Conservation (phyloP, 2,888 invertebrate species). For the Aspidiotus rigidus region DNA sequence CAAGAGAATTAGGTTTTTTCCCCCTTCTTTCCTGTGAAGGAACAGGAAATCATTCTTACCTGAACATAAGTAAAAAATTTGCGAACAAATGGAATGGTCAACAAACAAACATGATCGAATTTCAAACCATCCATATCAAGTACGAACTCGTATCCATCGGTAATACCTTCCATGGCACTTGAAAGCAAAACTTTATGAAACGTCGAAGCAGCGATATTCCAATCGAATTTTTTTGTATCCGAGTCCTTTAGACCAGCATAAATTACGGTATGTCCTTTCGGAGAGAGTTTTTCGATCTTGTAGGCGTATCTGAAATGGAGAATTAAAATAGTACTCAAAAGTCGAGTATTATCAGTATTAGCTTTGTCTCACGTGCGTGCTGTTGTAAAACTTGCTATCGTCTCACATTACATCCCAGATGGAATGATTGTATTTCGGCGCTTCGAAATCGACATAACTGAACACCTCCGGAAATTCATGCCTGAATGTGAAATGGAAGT, state of each 20-base stretch:
- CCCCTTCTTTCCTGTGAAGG: no score
- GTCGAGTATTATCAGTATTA: neutral
- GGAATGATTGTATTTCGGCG: slow-evolving; percentile 13
- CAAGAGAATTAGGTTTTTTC: no score
- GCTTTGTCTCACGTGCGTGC: neutral
- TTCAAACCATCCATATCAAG: slow-evolving; percentile 37
- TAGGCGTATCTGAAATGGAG: neutral
- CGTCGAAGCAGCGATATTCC: slow-evolving; percentile 34
- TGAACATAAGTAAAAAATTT: slow-evolving; percentile 37
- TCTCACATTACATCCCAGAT: slow-evolving; percentile 35
- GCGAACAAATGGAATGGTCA: slow-evolving; percentile 35
- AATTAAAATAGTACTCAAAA: no score
- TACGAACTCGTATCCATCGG: slow-evolving; percentile 37
- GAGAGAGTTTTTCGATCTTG: slow-evolving; percentile 17
- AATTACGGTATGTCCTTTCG: slow-evolving; percentile 36
- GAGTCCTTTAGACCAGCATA: slow-evolving; percentile 36
- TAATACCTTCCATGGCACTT: slow-evolving; percentile 33
- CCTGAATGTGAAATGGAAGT: slow-evolving; percentile 36
- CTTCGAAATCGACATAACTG: slow-evolving; percentile 26
- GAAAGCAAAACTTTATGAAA: slow-evolving; percentile 37
- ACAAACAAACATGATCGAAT: slow-evolving; percentile 36
- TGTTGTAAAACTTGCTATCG: no score
- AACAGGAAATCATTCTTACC: slow-evolving; percentile 31
- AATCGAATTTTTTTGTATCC: slow-evolving; percentile 35
- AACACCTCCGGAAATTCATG: slow-evolving; percentile 37